phyloP scores from a whole-genome alignment of 2,113 vertebrate species.

The Alouatta palliata region DNA sequence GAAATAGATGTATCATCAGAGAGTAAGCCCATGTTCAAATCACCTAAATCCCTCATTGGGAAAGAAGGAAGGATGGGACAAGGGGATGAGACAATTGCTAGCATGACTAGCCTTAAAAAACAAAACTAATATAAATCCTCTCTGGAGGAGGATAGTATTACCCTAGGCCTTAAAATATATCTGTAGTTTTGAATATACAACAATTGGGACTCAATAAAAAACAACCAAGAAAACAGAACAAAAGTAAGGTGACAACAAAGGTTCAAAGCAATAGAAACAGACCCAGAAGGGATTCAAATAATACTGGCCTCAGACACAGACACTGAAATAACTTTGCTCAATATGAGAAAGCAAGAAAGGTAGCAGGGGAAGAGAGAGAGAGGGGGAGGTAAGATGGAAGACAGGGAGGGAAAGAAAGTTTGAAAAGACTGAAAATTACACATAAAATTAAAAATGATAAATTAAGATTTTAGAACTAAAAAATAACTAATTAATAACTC shows the following conservation, averaged over 20 bases:
- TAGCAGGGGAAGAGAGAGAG: fast-evolving
- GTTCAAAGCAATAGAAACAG: background rate
- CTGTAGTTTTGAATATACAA: background rate
- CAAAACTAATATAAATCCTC: background rate
- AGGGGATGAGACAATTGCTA: background rate
- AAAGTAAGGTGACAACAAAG: background rate
- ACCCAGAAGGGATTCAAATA: background rate
- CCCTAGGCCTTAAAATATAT: background rate
- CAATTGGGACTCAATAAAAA: background rate
- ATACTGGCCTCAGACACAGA: background rate
- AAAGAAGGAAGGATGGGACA: background rate
- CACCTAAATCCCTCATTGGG: background rate
- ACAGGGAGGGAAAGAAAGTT: fast-evolving
- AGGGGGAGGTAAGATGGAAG: fast-evolving
- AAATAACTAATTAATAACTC: background rate
- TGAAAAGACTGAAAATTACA: background rate
- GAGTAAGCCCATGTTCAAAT: background rate
- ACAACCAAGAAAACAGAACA: conserved; percentile 20
- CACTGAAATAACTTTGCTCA: background rate
- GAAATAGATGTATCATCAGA: background rate
- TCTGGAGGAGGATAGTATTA: background rate
- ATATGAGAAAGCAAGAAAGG: background rate
- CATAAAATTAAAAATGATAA: background rate
- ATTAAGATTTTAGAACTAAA: background rate
- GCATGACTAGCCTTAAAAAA: background rate